phyloP scores from a whole-genome alignment of 2,113 vertebrate species.

The Ginglymostoma cirratum region DNA sequence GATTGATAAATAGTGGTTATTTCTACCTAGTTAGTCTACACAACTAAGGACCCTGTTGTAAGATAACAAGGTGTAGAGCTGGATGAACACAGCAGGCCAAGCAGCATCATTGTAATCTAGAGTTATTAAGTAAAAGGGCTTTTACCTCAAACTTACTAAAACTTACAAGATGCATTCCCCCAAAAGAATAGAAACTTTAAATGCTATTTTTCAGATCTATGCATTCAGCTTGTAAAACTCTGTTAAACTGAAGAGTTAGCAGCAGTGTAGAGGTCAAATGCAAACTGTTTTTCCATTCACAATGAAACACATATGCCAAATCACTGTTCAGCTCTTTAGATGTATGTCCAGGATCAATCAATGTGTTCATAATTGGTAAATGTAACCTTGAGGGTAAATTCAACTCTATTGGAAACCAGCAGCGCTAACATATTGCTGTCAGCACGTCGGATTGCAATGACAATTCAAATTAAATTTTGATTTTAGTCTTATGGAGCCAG shows the following conservation, averaged over 20 bases:
- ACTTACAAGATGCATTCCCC: neutral
- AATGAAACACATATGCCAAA: neutral
- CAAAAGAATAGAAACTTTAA: neutral
- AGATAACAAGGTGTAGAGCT: too few species aligned
- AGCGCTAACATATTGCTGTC: neutral
- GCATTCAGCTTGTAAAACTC: neutral
- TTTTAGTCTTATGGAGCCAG: neutral
- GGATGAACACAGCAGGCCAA: too few species aligned
- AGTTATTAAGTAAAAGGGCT: too few species aligned
- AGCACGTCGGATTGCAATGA: neutral
- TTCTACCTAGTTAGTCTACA: too few species aligned
- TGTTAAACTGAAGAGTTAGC: neutral
- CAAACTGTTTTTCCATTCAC: neutral
- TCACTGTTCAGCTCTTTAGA: neutral
- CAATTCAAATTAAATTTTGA: constrained; percentile 22
- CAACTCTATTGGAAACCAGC: neutral
- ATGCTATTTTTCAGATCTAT: neutral
- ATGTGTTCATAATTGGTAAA: neutral
- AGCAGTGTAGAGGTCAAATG: neutral
- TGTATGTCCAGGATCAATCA: neutral
- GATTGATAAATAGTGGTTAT: too few species aligned
- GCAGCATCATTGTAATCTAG: too few species aligned
- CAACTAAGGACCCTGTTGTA: too few species aligned
- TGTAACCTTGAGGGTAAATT: neutral
- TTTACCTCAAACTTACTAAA: too few species aligned